Base-by-base conservation (phyloP, 2,888 invertebrate species). In the Agonopterix heracliana region DNA sequence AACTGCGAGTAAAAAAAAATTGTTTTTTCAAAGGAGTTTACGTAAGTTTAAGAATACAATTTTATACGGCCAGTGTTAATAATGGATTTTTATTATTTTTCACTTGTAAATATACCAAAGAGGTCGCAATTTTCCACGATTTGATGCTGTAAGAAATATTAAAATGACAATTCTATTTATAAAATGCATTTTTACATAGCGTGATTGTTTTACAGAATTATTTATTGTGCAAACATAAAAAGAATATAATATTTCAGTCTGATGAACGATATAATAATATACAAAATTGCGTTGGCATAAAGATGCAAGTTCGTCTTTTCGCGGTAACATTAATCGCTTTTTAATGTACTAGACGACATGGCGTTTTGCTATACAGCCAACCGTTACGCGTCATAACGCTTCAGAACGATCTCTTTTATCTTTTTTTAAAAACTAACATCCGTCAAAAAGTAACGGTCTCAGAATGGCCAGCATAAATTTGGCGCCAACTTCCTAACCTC, bases 331-430 rank as follows among this genome's bases (percentile, higher is more conserved):
- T 80, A 79, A 81, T 79, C 53, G 73, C 68, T 75, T 78, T 79
- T 81, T 81, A 83, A 83, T 79, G 78, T 71, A 71, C 57, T 68
- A 71, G 74, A 67, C 68, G 78, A 80, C 78, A 79, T 67, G 72
- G 59, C 63, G 54, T 60, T 64, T 66, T 64, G 66, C 69, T 63
- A 60, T 71, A 67, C 66, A 68, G 68, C 64, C 66, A 64, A 58
- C 63, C 61, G 73, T 68, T 71, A 72, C 78, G 69, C 74, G 71
- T 74, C 74, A 75, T 76, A 78, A 72, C 71, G 62, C 54, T 56
- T 59, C 59, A 53, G 57, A 65, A 68, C 64, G 56, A 60, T 65
- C 56, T 60, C 74, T 79, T 80, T 78, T 69, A 76, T 75, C 74
- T 80, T 79, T 76, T 73, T 68, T 57, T 41, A 46, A 46, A 57